phyloP scores from a whole-genome alignment of 2,797 vertebrate species.

The Hoplostethus atlanticus region DNA sequence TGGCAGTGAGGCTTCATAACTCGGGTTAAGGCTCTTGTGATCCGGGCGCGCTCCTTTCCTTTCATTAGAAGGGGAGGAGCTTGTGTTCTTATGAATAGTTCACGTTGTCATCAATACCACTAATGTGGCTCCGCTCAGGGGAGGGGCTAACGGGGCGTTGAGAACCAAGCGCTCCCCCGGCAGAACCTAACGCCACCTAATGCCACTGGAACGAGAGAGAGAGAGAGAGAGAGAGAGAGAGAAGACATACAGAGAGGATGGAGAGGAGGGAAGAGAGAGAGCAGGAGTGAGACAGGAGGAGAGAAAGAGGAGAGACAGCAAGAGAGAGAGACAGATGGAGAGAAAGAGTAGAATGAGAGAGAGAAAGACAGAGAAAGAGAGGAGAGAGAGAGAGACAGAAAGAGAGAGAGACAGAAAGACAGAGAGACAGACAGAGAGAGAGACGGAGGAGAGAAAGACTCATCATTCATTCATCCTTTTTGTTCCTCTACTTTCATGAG shows the following conservation, averaged over 20 bases:
- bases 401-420: neutral
- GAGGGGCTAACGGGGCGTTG: neutral
- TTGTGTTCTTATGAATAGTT: conserved; percentile 18
- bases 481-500: conserved; percentile 10
- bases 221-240: neutral
- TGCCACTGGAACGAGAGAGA: neutral
- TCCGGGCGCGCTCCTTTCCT: neutral
- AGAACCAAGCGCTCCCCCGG: neutral
- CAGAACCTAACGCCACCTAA: conserved; percentile 8
- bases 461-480: neutral
- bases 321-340: neutral
- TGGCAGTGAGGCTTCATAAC: neutral
- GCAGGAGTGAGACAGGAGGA: neutral
- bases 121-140: conserved; percentile 8
- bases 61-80: conserved; percentile 4
- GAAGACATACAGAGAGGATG: neutral
- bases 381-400: neutral
- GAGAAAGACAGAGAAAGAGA: neutral
- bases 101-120: conserved; percentile 19
- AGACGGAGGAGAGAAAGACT: neutral
- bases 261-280: neutral
- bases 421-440: neutral
- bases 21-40: neutral
- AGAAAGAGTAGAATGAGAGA: neutral
- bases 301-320: neutral